These are phyloP conservation scores for Philhelius pedissequus DNA, from an alignment of 2,888 invertebrate species.

Conservation along the genomic window DNA sequence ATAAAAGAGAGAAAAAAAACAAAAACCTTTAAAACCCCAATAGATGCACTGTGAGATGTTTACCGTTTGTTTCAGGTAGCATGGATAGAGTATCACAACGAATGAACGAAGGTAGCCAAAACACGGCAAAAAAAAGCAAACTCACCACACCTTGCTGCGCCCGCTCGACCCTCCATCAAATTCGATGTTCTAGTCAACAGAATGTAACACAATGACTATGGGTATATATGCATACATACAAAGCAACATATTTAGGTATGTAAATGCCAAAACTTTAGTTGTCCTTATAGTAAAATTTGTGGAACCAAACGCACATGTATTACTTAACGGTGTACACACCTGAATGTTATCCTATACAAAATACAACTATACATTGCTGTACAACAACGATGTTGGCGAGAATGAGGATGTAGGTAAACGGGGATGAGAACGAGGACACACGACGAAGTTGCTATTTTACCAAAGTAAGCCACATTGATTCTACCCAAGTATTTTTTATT, in stretches of 20 bases:
- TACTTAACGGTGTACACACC: slow-evolving; percentile 55
- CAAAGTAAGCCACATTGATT: slow-evolving; percentile 65
- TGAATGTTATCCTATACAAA: slow-evolving; percentile 30
- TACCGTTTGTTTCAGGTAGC: slow-evolving; percentile 42
- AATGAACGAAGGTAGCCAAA: background rate
- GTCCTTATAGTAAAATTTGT: slow-evolving; percentile 16
- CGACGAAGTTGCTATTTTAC: slow-evolving; percentile 36
- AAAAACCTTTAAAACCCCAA: slow-evolving; percentile 52
- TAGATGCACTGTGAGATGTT: slow-evolving; percentile 57
- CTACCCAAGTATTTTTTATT: slow-evolving; percentile 29
- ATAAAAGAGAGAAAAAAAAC: slow-evolving; percentile 62
- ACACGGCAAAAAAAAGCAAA: background rate
- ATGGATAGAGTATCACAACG: slow-evolving; percentile 12
- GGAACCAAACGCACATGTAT: slow-evolving; percentile 12
- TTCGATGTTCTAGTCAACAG: slow-evolving; percentile 11
- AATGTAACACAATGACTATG: too few species aligned
- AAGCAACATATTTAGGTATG: too few species aligned
- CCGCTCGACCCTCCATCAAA: background rate
- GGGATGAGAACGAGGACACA: background rate
- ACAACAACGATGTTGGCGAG: background rate
- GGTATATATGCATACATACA: too few species aligned
- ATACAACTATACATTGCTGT: background rate
- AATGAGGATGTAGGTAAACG: too few species aligned
- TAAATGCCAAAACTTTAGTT: slow-evolving; percentile 50
- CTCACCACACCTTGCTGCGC: background rate